These are phyloP conservation scores for Mythimna albipuncta DNA, from an alignment of 2,888 invertebrate species.

Conservation along the genomic window DNA sequence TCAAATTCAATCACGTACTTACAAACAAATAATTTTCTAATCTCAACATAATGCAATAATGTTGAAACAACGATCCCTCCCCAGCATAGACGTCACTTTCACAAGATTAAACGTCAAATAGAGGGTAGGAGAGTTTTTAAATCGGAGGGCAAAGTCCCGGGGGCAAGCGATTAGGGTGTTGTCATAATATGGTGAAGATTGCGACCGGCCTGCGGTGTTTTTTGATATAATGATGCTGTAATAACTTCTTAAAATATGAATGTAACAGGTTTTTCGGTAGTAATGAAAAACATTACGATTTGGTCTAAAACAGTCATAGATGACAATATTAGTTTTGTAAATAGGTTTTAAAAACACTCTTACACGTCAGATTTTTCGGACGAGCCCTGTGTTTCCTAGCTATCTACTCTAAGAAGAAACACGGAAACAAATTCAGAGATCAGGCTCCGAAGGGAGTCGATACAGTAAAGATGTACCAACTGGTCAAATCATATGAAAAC, in stretches of 20 bases:
- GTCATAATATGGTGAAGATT: conserved; percentile 55
- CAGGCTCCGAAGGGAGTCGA: no score
- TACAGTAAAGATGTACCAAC: no score
- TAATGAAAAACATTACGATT: no score
- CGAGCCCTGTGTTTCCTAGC: no score
- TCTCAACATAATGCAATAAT: conserved; percentile 67
- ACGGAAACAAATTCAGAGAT: no score
- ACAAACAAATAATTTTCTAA: conserved; percentile 62
- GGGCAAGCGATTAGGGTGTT: conserved; percentile 60
- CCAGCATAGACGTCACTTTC: conserved; percentile 78
- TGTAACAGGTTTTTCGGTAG: background rate
- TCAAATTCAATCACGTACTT: conserved; percentile 45
- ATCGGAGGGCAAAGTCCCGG: conserved; percentile 72
- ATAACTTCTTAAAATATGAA: background rate
- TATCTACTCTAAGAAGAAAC: no score
- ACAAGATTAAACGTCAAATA: conserved; percentile 83
- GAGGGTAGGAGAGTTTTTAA: conserved; percentile 77
- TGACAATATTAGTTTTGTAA: no score
- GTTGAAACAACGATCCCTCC: conserved; percentile 68
- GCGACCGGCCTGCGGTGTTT: conserved; percentile 40
- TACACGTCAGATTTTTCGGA: no score
- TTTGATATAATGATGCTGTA: background rate
- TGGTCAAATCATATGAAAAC: no score
- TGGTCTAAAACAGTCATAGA: no score
- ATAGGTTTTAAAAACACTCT: no score